These are phyloP conservation scores for Oikopleura dioica DNA, from an alignment of 23 tunicate genomes.

Conservation along the genomic window DNA sequence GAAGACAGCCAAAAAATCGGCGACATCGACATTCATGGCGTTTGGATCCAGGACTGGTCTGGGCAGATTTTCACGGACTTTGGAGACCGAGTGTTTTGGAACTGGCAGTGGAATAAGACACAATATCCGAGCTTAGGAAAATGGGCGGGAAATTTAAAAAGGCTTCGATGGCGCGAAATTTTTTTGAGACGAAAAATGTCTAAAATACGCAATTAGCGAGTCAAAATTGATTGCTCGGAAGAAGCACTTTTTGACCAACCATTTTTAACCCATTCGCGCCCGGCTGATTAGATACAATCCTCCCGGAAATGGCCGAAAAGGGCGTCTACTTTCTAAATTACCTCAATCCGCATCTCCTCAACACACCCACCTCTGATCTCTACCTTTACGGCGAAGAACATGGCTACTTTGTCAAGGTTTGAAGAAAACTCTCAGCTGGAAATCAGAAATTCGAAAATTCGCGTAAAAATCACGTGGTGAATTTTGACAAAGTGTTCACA, in stretches of 20 bases:
- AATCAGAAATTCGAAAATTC: too few species aligned
- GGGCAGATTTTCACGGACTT: constrained; percentile 63
- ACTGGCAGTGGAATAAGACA: constrained; percentile 48
- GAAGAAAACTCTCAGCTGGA: too few species aligned
- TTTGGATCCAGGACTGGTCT: constrained; percentile 99
- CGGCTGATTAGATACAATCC: constrained; percentile 3
- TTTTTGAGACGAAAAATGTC: too few species aligned
- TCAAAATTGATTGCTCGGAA: too few species aligned
- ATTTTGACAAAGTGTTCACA: too few species aligned
- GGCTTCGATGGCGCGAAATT: too few species aligned
- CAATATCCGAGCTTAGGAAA: too few species aligned
- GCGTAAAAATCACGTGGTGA: too few species aligned
- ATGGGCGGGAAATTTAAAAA: too few species aligned
- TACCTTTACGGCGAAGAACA: neutral
- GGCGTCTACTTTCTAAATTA: constrained; percentile 49
- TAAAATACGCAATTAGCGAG: too few species aligned
- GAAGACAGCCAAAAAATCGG: constrained; percentile 16
- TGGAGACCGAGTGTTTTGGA: constrained; percentile 83
- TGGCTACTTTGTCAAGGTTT: constrained; percentile 9
- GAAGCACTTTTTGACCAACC: too few species aligned
- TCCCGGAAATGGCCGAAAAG: constrained; percentile 14
- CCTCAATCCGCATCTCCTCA: constrained; percentile 79
- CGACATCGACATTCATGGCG: constrained; percentile 32
- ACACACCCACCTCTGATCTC: neutral
- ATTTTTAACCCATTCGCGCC: too few species aligned